A percentile compares a stretch with the other conserved stretches of the same genome.
Evolutionary conservation across 2,113 vertebrate genomes (phyloP).

Genomic region (Microcebus lehilahytsara): DNA sequence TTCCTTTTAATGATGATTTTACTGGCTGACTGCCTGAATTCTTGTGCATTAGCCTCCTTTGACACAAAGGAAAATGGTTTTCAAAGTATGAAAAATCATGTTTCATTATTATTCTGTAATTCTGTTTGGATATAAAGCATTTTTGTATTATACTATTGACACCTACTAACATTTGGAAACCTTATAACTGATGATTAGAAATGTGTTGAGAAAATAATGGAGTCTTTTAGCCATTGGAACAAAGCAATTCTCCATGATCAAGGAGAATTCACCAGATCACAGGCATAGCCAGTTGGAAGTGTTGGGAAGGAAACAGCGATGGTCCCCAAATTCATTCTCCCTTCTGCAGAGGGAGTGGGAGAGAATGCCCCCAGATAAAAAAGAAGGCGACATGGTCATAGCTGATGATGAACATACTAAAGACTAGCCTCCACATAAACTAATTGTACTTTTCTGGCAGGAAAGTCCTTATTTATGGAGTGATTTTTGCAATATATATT

Average conservation of each 20-base stretch:
- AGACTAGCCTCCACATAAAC: not conserved
- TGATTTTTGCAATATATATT: not conserved
- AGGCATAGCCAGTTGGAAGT: not conserved
- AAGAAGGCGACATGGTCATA: not conserved
- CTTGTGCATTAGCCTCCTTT: not conserved
- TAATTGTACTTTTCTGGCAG: not conserved
- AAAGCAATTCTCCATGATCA: not conserved
- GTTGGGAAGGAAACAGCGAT: not conserved
- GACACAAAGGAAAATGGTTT: not conserved
- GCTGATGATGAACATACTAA: not conserved
- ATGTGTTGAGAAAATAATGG: not conserved
- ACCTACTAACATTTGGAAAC: not conserved
- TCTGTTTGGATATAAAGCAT: not conserved
- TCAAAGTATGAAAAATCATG: not conserved
- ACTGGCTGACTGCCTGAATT: not conserved
- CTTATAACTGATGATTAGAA: not conserved
- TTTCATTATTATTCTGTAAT: not conserved
- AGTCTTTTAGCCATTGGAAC: not conserved
- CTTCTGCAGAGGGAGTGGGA: fast-evolving
- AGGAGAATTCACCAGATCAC: not conserved
- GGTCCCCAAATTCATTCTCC: not conserved
- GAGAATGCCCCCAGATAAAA: not conserved
- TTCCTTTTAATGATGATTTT: not conserved
- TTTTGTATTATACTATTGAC: not conserved
- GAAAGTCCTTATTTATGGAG: not conserved